Evolutionary conservation across 2,797 vertebrate genomes (phyloP).

Genomic region (Lacerta viridis): DNA sequence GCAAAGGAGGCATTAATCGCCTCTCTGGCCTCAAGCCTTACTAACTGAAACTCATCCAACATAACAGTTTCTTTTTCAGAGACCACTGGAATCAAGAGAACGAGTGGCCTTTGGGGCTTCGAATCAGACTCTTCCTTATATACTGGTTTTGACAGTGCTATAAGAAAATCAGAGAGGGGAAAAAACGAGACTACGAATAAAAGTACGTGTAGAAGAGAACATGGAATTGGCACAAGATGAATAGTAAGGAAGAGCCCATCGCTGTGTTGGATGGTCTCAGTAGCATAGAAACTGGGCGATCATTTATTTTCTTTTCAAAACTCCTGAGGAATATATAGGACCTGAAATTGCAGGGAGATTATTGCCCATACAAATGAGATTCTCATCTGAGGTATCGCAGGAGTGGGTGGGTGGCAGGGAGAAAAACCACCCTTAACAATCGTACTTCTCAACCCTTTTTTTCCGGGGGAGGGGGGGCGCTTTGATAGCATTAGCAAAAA

Average conservation of each 20-base stretch:
- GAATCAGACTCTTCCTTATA: conserved; percentile 8
- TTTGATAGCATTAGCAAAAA: conserved; percentile 49
- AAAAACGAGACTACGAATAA: conserved; percentile 5
- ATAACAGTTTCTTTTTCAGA: conserved; percentile 15
- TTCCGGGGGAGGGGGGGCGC: neutral
- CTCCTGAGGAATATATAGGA: conserved; percentile 28
- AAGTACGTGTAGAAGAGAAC: neutral
- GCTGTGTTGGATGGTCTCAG: conserved; percentile 40
- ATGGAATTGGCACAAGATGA: neutral
- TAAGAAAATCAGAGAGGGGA: conserved; percentile 11
- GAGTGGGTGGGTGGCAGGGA: neutral
- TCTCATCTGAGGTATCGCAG: neutral
- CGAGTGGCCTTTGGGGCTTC: conserved; percentile 20
- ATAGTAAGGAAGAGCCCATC: conserved; percentile 19
- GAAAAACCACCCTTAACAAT: conserved; percentile 2
- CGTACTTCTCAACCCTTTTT: conserved; percentile 1
- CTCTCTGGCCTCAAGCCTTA: neutral
- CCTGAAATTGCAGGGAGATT: conserved; percentile 12
- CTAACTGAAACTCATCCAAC: too few relatives aligned
- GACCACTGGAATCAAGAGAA: conserved; percentile 42
- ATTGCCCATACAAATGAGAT: conserved; percentile 22
- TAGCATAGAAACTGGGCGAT: conserved; percentile 23
- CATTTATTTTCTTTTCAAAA: conserved; percentile 55
- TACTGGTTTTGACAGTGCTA: conserved; percentile 53
- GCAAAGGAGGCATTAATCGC: neutral